Base-by-base conservation (phyloP, 2,888 invertebrate genomes). In the Mesorhabditis sp. region DNA sequence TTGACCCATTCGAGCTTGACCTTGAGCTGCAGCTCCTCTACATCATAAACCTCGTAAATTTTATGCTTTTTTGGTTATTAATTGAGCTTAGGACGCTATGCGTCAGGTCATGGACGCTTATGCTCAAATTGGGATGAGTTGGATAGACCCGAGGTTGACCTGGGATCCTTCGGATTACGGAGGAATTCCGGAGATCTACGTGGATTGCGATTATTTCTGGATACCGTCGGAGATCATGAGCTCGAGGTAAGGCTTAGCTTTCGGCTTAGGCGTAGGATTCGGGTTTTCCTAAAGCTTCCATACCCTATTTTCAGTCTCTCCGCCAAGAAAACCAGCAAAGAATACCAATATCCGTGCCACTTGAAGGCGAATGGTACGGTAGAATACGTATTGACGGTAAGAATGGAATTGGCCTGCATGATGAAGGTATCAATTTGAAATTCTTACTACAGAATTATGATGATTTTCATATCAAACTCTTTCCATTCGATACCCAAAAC, bases 161-260 rank as follows among this genome's bases (percentile, higher is more conserved):
- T 50, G 58, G 58, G n/a, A 50, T 50, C 58, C 10, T 13, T 50
- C 58, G 7, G 58, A 10, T 50, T 50, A 50, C n/a, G 58, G 73
- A 13, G 73, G n/a, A 13, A 50, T 50, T 50, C 10, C 10, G n/a
- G 10, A 13, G 7, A 10, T 50, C n/a, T 50, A n/a, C 10, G 58
- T 50, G 58, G 10, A 50, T 50, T 50, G 58, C n/a, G 58, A 50
- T 50, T 50, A 10, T 2, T 13, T 50, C n/a, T 50, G 58, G 58
- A 50, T n/a, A 50, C 58, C 58, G 10, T 10, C 7, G 58, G 58
- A 50, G 10, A 13, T 50, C n/a, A n/a, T 50, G 58, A 50, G 10
- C 10, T 13, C 7, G 7, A 50, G 10, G 58, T 50, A n/a, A 50
- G 58, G 7, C n/a, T 50, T 50, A n/a, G n/a, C 7, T 10, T 50